Base-by-base conservation (phyloP, 2,888 invertebrate species). In the Lasioglossum zephyrum region DNA sequence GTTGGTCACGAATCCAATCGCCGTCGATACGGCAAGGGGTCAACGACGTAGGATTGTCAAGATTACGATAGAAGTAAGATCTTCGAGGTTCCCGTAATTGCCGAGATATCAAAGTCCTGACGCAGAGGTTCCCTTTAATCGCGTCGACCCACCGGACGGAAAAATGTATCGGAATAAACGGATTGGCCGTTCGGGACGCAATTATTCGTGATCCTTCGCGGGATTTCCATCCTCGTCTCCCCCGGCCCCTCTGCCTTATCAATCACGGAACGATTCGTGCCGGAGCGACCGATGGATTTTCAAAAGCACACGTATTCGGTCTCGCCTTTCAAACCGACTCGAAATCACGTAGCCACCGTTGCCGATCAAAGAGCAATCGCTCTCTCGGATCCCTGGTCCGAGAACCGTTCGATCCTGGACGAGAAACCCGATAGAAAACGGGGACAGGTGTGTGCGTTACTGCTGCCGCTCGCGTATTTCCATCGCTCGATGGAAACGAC, bases 321-420 rank as follows among this genome's bases (percentile, higher is more conserved):
- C 36, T 49, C 18, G 39, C 66, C 22, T 41, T 69, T 16, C 44
- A 31, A 31, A 53, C 36, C 31, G 31, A 11, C n/a, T 44, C 47
- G n/a, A 39, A 66, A 39, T 73, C 26, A 75, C 22, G 26, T 39
- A 47, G 57, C 31, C 57, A 53, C 22, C 47, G 60, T 75, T 47
- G 63, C 47, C 72, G 84, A 85, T 85, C 76, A 76, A 76, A 84
- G 75, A 73, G 66, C 79, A 76, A 79, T 84, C 78, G 75, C 57
- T 79, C 63, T 31, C 16, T 63, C 36, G 63, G 79, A 83, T 66
- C 79, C 44, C 79, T 53, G 79, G 57, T 73, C 73, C 73, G 44
- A 69, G 53, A 53, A 60, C 69, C 44, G 77, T 44, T 22, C 82
- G 79, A 80, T 77, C 63, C 13, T 16, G 60, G 26, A 60, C 26